Evolutionary conservation across 1,140 invertebrate genomes (phyloP), one percentile per base, ranked within the genome.

Genomic region (Stratiolaelaps scimitus): DNA sequence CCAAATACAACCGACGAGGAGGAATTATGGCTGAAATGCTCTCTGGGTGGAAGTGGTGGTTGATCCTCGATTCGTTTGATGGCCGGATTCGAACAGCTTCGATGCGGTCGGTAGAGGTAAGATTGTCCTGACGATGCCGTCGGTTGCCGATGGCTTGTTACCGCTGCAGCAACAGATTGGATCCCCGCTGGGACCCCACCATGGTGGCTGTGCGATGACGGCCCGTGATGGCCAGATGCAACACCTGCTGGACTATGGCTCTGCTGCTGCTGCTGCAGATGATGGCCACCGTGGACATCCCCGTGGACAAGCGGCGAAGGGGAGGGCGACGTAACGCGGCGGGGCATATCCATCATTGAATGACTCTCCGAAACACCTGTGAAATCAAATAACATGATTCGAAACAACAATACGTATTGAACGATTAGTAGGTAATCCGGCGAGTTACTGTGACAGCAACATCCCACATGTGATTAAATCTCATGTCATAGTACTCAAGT

Each of bases 271-370:
- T 40, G 34, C 34, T 40, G 34, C 34, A 6, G 34, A 4, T 6
- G 10, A 40, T 40, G 34, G 10, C 10, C 5, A 40, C 34, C 34
- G 10, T 40, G 4, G 10, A 60, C 34, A 34, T 60, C 26, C 15
- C 53, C 53, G 34, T 60, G 26, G 1, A 60, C 53, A 1, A 60
- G 53, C 15, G 53, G 53, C 26, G 53, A 60, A 17, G 53, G 53
- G 15, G 53, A 60, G 17, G 53, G 53, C 15, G 53, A 60, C 23
- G 53, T 60, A 1, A 17, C 53, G 2, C 53, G 26, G 17, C 53
- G 53, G 34, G 53, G 53, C 53, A 60, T 60, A 60, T 60, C 53
- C 53, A 60, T 60, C 53, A 60, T 60, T 34, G 53, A 60, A 60
- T 60, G 53, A 15, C 26, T 29, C 26, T 60, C 53, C 53, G 53